Percentiles rank a stretch among this genome's conserved stretches.
Conservation (phyloP, 2,888 invertebrate species). For the Nycteola revayana region DNA sequence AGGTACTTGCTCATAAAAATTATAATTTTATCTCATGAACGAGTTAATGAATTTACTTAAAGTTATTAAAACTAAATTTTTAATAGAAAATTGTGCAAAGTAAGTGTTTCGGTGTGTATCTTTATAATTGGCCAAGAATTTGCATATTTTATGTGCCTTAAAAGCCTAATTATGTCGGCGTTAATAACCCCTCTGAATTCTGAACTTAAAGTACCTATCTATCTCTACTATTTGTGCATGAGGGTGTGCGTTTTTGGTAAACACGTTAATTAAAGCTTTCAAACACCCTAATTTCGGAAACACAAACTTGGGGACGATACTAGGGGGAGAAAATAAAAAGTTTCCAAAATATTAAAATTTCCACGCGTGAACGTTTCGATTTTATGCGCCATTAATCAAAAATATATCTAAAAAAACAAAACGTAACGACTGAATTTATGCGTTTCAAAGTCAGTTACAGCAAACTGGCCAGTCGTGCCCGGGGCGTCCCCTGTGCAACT, state of each 20-base stretch:
- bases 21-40: too few relatives aligned
- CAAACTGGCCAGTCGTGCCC: slow-evolving; percentile 48
- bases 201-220: slow-evolving; percentile 24
- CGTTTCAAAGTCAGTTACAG: slow-evolving; percentile 69
- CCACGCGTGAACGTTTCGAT: slow-evolving; percentile 62
- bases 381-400: slow-evolving; percentile 76
- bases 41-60: too few relatives aligned
- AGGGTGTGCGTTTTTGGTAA: slow-evolving; percentile 33
- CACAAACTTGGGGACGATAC: slow-evolving; percentile 21
- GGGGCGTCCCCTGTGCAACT: slow-evolving; percentile 51
- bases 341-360: slow-evolving; percentile 54
- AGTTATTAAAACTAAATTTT: too few relatives aligned
- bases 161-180: slow-evolving; percentile 19
- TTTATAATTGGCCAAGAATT: not conserved
- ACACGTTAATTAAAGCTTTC: slow-evolving; percentile 36
- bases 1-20: too few relatives aligned
- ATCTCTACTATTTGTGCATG: slow-evolving; percentile 33
- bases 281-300: slow-evolving; percentile 36
- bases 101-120: too few relatives aligned
- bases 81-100: too few relatives aligned
- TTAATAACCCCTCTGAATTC: slow-evolving; percentile 22
- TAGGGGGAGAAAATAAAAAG: slow-evolving; percentile 34
- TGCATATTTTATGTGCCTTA: slow-evolving; percentile 1
- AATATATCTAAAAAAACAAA: slow-evolving; percentile 66
- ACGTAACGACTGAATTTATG: slow-evolving; percentile 74